These are phyloP conservation scores for Drosophila testacea DNA, from an alignment of 2,888 invertebrate species.

Conservation along the genomic window DNA sequence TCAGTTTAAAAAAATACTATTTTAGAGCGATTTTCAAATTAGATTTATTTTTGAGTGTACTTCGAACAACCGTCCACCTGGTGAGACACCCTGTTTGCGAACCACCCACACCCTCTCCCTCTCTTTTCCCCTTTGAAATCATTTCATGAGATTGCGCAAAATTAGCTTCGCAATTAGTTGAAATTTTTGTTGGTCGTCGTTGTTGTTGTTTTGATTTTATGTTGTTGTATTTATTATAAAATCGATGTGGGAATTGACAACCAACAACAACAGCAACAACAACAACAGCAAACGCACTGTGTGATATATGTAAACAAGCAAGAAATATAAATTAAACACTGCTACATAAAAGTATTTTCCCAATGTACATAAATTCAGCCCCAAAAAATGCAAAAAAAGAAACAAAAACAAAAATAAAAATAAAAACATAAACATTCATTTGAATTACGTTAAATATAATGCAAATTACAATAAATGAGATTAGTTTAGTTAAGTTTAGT, in stretches of 20 bases:
- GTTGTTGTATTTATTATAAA: slow-evolving; percentile 40
- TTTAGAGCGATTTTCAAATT: background rate
- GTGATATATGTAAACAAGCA: slow-evolving; percentile 76
- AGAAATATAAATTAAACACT: slow-evolving; percentile 53
- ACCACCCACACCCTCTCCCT: slow-evolving; percentile 9
- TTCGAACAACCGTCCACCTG: slow-evolving; percentile 62
- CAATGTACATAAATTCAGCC: slow-evolving; percentile 42
- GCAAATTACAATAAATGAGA: slow-evolving; percentile 44
- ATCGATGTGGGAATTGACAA: slow-evolving; percentile 56
- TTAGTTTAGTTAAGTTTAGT: slow-evolving; percentile 56
- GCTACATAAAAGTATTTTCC: slow-evolving; percentile 58
- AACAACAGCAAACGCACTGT: slow-evolving; percentile 61
- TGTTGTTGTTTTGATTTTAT: slow-evolving; percentile 54
- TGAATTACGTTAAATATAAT: slow-evolving; percentile 53
- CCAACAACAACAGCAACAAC: slow-evolving; percentile 32
- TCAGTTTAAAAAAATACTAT: no score
- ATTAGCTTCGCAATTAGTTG: slow-evolving; percentile 75
- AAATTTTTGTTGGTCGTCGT: slow-evolving; percentile 54
- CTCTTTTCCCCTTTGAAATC: slow-evolving; percentile 13
- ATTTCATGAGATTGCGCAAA: slow-evolving; percentile 61
- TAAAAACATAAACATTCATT: slow-evolving; percentile 49
- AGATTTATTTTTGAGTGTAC: background rate
- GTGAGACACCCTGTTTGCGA: slow-evolving; percentile 57
- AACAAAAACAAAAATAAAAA: slow-evolving; percentile 26
- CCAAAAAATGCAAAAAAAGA: slow-evolving; percentile 20